phyloP scores from a whole-genome alignment of 2,888 invertebrate species.

The Blastobasis lacticolella region DNA sequence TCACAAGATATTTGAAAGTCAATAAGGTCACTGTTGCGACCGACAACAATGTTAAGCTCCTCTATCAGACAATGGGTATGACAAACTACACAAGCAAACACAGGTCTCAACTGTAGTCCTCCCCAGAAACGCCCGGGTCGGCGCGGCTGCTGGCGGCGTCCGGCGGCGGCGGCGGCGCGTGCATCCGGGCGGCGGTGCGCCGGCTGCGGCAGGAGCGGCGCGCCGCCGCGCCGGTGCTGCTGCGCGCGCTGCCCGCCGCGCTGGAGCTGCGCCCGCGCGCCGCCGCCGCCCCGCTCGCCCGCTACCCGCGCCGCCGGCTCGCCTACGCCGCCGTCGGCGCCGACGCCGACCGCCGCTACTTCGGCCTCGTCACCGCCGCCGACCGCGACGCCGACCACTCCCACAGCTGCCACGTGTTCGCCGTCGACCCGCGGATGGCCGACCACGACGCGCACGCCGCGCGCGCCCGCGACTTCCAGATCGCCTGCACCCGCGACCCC shows the following conservation, averaged over 20 bases:
- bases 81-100: no score
- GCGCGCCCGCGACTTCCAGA: constrained; percentile 88
- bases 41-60: no score
- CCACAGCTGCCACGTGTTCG: constrained; percentile 96
- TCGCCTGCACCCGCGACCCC: constrained; percentile 87
- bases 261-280: constrained; percentile 83
- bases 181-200: constrained; percentile 90
- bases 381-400: constrained; percentile 75
- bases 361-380: constrained; percentile 92
- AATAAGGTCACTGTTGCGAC: no score
- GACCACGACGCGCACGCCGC: constrained; percentile 86
- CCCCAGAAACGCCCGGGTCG: constrained; percentile 76
- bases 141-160: constrained; percentile 81
- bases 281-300: constrained; percentile 85
- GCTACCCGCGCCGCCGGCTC: constrained; percentile 89
- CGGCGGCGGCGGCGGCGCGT: constrained; percentile 80
- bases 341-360: constrained; percentile 93
- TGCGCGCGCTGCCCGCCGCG: constrained; percentile 87
- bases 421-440: constrained; percentile 89
- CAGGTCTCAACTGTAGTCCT: no score
- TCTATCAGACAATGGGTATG: no score
- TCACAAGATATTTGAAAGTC: no score
- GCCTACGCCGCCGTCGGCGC: constrained; percentile 92
- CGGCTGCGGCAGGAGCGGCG: constrained; percentile 92
- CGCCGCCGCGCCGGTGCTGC: constrained; percentile 86